Evolutionary conservation across 2,888 invertebrate genomes (phyloP), one percentile per base, ranked within the genome.

Genomic region (Stratiomys singularior): DNA sequence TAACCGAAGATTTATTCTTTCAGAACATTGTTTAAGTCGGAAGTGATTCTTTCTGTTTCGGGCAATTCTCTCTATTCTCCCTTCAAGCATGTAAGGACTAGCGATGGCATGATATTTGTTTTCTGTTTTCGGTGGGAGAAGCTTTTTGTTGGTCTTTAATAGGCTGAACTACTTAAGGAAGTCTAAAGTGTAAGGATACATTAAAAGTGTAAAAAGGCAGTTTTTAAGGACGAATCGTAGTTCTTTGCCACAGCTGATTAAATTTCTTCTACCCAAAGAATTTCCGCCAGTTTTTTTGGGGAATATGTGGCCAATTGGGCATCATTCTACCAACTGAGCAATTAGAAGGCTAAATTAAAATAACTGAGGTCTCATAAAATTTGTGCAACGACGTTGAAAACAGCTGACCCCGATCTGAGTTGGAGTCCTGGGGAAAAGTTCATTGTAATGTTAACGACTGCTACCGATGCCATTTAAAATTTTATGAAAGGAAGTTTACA

Each of bases 301-400:
- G 37, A 37, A 37, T 37, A 52, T 15, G 52, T 9, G 52, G n/a
- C n/a, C n/a, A 7, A 60, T 76, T 9, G 23, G 27, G 63, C 30
- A 58, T 21, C 60, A n/a, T 58, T 28, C 37, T 15, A 28, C 37
- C 66, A 25, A 69, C 46, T 52, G 56, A 25, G 52, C 64, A 66
- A 25, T 25, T 47, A n/a, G 2, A 15, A 28, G 28, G 82, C 82
- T 84, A 84, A 84, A 85, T 85, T 86, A 85, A 86, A 86, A 85
- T 86, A 85, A 86, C 85, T 84, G 83, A 83, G 83, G 84, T 82
- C 85, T 85, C 85, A 84, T 85, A 84, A 85, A 85, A 82, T 84
- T 83, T 82, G 83, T 81, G 81, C 85, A 84, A 84, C 85, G 83
- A 85, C 82, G 84, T 84, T 82, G 83, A 84, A 84, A 85, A 82